These are phyloP conservation scores for Zaprionus africanus DNA, from an alignment of 1,140 invertebrate species.

Conservation along the genomic window DNA sequence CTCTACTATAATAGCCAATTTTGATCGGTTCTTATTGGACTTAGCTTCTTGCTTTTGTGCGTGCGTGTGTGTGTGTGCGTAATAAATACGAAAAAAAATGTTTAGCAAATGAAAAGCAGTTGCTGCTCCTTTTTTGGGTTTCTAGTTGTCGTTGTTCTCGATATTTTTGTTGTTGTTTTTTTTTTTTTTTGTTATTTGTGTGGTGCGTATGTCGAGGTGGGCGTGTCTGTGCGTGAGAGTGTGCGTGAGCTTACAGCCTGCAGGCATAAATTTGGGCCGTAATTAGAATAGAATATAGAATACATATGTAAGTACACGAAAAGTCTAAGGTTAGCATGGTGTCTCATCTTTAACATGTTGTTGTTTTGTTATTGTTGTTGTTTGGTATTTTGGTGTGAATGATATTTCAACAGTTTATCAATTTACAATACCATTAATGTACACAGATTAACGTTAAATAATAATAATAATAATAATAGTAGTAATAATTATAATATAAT, in stretches of 20 bases:
- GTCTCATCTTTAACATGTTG: slow-evolving; percentile 1
- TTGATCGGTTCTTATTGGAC: slow-evolving; percentile 35
- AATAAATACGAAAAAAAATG: slow-evolving; percentile 43
- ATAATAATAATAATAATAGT: slow-evolving; percentile 57
- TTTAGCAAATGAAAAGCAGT: slow-evolving; percentile 45
- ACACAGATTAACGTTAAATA: slow-evolving; percentile 66
- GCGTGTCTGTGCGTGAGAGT: slow-evolving; percentile 5
- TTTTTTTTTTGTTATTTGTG: slow-evolving; percentile 7
- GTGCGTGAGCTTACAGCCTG: slow-evolving; percentile 1
- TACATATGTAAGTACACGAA: slow-evolving; percentile 63
- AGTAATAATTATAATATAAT: slow-evolving; percentile 25
- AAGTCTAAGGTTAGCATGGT: slow-evolving; percentile 47
- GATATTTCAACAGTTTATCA: slow-evolving; percentile 71
- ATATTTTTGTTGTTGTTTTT: background rate
- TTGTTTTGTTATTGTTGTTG: slow-evolving; percentile 28
- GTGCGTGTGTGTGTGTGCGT: slow-evolving; percentile 16
- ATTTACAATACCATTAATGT: slow-evolving; percentile 79
- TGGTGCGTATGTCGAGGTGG: slow-evolving; percentile 15
- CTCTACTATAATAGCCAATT: slow-evolving; percentile 21
- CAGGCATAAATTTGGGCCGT: slow-evolving; percentile 25
- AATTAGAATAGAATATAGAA: slow-evolving; percentile 26
- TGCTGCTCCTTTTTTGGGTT: slow-evolving; percentile 26
- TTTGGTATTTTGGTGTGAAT: slow-evolving; percentile 67
- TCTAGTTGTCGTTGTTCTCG: slow-evolving; percentile 12
- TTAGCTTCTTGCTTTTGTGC: slow-evolving; percentile 10